Conservation (phyloP, 2,888 invertebrate species). For the Glomeris marginata region DNA sequence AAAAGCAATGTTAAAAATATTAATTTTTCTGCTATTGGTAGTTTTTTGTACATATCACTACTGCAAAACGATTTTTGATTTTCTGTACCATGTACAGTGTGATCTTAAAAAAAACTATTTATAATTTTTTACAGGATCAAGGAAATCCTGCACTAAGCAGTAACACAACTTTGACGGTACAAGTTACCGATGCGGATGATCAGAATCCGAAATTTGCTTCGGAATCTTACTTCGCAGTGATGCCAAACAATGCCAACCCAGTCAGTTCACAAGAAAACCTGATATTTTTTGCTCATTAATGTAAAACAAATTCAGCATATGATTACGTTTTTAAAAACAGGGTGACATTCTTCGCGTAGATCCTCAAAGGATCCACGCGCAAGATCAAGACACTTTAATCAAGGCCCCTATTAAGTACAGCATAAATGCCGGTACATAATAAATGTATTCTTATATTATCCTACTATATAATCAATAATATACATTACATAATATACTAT, state of each 20-base stretch:
- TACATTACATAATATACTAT: background rate
- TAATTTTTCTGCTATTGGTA: too few relatives aligned
- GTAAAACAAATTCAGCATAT: background rate
- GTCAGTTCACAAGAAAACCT: conserved; percentile 11
- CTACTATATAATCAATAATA: background rate
- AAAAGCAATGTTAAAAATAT: too few relatives aligned
- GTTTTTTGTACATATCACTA: too few relatives aligned
- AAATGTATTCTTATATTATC: background rate
- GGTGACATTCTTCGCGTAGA: conserved; percentile 45
- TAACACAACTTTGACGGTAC: conserved; percentile 57
- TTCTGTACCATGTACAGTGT: too few relatives aligned
- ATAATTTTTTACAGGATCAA: conserved; percentile 44
- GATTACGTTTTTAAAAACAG: conserved; percentile 15
- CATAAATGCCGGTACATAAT: conserved; percentile 37
- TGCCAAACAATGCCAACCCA: conserved; percentile 34
- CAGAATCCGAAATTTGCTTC: conserved; percentile 71
- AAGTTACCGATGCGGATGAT: conserved; percentile 76
- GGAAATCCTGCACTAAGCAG: conserved; percentile 62
- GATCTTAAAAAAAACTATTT: background rate
- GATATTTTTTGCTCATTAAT: too few relatives aligned
- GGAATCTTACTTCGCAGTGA: conserved; percentile 53
- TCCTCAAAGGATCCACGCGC: conserved; percentile 30
- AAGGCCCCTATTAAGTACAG: conserved; percentile 55
- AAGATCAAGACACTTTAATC: conserved; percentile 67
- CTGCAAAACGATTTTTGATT: too few relatives aligned